Conservation (phyloP, 2,113 vertebrate genomes). For the Miniopterus natalensis region DNA sequence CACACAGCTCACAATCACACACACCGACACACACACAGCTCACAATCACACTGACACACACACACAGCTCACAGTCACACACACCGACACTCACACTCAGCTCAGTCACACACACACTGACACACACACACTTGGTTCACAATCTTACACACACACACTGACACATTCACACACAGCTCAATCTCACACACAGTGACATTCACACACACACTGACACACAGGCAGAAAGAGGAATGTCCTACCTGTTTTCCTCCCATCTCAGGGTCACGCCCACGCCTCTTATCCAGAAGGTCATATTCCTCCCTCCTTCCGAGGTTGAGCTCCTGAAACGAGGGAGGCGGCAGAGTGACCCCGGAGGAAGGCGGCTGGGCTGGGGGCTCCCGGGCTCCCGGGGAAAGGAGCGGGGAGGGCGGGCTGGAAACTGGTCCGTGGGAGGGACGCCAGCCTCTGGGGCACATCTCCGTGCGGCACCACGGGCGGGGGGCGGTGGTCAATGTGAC, state of each 20-base stretch:
- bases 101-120: too few species aligned
- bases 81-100: too few species aligned
- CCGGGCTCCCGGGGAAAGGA: background rate
- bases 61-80: too few species aligned
- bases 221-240: background rate
- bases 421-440: background rate
- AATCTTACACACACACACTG: too few species aligned
- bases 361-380: fast-evolving
- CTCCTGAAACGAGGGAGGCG: constrained; percentile 81
- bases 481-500: fast-evolving
- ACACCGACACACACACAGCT: too few species aligned
- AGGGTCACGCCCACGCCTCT: constrained; percentile 79
- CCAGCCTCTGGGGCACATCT: background rate
- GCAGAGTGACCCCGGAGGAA: background rate
- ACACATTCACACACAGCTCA: too few species aligned
- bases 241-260: constrained; percentile 88
- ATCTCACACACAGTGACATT: background rate
- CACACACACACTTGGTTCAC: too few species aligned
- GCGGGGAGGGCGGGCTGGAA: too few species aligned
- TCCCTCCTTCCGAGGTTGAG: constrained; percentile 79
- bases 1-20: too few species aligned
- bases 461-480: background rate
- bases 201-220: fast-evolving
- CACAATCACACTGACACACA: too few species aligned
- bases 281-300: constrained; percentile 84